A percentile compares a stretch with the other conserved stretches of the same genome.
Conservation (phyloP, 2,113 vertebrate species). For the Hyaena hyaena region DNA sequence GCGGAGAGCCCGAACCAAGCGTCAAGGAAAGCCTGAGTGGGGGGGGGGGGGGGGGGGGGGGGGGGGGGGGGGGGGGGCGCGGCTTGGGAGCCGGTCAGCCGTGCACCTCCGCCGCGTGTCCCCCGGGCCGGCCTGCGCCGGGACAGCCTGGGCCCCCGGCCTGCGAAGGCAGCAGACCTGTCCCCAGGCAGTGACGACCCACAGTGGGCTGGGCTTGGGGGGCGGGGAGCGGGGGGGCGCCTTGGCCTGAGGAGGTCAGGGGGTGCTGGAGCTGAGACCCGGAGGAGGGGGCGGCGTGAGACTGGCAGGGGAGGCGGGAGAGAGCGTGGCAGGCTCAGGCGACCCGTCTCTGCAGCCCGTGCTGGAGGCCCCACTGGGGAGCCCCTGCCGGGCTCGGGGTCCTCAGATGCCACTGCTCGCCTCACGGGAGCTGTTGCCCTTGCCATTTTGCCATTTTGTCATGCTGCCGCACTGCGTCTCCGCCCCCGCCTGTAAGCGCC, state of each 20-base stretch:
- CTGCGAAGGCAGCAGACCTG: not conserved
- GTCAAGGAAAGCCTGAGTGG: not conserved
- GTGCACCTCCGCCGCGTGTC: not conserved
- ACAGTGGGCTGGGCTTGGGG: no score
- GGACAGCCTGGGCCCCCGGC: not conserved
- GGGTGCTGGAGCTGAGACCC: not conserved
- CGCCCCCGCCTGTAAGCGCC: no score
- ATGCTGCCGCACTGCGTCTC: not conserved
- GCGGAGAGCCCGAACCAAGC: not conserved
- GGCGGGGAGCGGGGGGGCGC: accelerated
- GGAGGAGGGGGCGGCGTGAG: not conserved
- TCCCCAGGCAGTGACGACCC: not conserved
- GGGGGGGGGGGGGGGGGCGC: no score
- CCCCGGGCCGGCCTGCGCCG: not conserved
- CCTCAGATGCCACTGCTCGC: accelerated
- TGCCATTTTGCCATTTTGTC: not conserved
- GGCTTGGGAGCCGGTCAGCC: not conserved
- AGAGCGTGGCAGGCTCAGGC: accelerated
- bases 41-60: no score
- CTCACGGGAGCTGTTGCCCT: not conserved
- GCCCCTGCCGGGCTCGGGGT: accelerated
- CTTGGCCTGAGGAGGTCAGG: not conserved
- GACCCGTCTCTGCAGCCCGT: accelerated
- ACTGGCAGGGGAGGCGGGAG: not conserved
- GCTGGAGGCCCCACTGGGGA: accelerated